Conservation (phyloP, 2,888 invertebrate species). For the Diloba caeruleocephala region DNA sequence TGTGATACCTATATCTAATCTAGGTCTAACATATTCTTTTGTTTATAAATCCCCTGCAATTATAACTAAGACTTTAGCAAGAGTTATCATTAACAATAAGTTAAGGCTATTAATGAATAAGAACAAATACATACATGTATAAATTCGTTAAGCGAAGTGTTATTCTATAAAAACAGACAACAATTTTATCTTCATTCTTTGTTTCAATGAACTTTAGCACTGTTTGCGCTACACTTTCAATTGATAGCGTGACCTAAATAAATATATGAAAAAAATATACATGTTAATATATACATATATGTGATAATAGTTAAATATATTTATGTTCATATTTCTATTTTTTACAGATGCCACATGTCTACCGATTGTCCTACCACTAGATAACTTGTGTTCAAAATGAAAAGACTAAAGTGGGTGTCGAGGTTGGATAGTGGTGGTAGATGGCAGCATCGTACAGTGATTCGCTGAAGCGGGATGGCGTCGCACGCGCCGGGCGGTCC, state of each 20-base stretch:
- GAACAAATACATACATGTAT: too few species aligned
- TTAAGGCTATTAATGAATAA: not conserved
- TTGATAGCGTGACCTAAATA: too few species aligned
- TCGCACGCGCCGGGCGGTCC: conserved; percentile 76
- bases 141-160: too few species aligned
- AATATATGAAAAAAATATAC: too few species aligned
- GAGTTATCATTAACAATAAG: not conserved
- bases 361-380: conserved; percentile 16
- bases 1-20: conserved; percentile 22
- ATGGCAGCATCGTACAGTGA: conserved; percentile 77
- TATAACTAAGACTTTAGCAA: conserved; percentile 7
- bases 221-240: too few species aligned
- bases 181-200: too few species aligned
- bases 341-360: conserved; percentile 20
- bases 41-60: conserved; percentile 7
- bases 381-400: conserved; percentile 59
- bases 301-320: too few species aligned
- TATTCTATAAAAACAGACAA: too few species aligned
- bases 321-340: too few species aligned
- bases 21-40: conserved; percentile 15
- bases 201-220: too few species aligned
- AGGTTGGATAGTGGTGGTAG: conserved; percentile 66
- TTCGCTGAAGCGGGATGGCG: conserved; percentile 81
- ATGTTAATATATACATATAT: too few species aligned
- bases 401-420: conserved; percentile 61